Evolutionary conservation across 2,888 invertebrate genomes (phyloP).

Genomic region (Athetis lepigone): DNA sequence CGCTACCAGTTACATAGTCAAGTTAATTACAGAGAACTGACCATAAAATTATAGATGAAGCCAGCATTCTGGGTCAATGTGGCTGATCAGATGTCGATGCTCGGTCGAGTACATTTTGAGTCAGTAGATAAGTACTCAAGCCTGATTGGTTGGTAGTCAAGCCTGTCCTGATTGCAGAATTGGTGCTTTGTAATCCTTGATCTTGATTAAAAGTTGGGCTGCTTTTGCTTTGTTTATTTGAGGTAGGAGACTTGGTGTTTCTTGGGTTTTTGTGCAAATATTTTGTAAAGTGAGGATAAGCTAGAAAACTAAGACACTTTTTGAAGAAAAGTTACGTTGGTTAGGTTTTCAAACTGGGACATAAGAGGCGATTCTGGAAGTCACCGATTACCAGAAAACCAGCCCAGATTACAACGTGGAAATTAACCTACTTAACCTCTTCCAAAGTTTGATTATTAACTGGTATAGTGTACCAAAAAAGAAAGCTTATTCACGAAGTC

Average conservation of each 20-base stretch:
- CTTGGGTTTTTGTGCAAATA: not conserved
- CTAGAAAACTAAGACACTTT: no score
- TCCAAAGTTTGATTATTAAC: constrained; percentile 1
- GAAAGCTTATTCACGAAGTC: constrained; percentile 25
- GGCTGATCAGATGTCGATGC: constrained; percentile 49
- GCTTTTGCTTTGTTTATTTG: not conserved
- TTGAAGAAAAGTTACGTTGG: not conserved
- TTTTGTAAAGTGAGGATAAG: no score
- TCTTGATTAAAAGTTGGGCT: constrained; percentile 38
- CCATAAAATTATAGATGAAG: constrained; percentile 57
- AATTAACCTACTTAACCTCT: not conserved
- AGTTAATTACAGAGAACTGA: constrained; percentile 49
- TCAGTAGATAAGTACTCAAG: not conserved
- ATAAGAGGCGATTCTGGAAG: not conserved
- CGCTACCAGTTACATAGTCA: constrained; percentile 45
- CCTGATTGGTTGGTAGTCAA: constrained; percentile 22
- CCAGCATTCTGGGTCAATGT: constrained; percentile 68
- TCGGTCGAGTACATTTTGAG: constrained; percentile 45
- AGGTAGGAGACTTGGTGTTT: not conserved
- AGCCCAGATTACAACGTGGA: not conserved
- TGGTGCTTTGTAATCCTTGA: constrained; percentile 35
- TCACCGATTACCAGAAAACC: not conserved
- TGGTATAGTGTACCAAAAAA: constrained; percentile 26
- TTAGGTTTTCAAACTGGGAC: no score
- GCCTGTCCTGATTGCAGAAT: constrained; percentile 38